Conservation (phyloP, 2,888 invertebrate genomes). For the Labia minor region DNA sequence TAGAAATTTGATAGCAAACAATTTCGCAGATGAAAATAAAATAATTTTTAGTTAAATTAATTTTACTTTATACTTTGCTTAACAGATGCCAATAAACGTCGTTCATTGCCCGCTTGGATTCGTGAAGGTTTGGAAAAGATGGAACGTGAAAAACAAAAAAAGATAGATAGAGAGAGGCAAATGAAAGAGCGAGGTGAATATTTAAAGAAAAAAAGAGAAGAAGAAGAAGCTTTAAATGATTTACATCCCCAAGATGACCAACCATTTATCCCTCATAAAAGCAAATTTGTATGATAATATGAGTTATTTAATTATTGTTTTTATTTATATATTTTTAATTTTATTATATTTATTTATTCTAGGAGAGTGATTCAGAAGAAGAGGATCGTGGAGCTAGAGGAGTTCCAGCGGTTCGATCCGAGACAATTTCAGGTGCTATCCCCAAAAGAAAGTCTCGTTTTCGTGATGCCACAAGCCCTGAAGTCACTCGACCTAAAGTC, state of each 20-base stretch:
- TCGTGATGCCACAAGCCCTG: slow-evolving; percentile 34
- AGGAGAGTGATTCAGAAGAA: slow-evolving; percentile 40
- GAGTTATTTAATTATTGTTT: slow-evolving; percentile 7
- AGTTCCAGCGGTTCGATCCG: slow-evolving; percentile 13
- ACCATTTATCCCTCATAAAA: slow-evolving; percentile 39
- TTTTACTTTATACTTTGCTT: too few relatives aligned
- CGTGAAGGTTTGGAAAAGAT: slow-evolving; percentile 94
- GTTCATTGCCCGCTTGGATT: slow-evolving; percentile 95
- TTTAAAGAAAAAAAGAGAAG: slow-evolving; percentile 42
- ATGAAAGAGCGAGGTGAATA: slow-evolving; percentile 50
- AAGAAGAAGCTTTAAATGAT: slow-evolving; percentile 38
- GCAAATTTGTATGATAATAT: slow-evolving; percentile 46
- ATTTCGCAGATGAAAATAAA: too few relatives aligned
- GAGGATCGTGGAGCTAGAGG: slow-evolving; percentile 19
- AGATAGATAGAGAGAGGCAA: slow-evolving; percentile 66
- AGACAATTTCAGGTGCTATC: slow-evolving; percentile 17
- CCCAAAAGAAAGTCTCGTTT: slow-evolving; percentile 35
- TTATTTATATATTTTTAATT: not conserved
- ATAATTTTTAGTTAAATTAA: too few relatives aligned
- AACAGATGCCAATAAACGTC: slow-evolving; percentile 72
- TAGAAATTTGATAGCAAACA: too few relatives aligned
- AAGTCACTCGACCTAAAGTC: slow-evolving; percentile 28
- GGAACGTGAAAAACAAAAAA: slow-evolving; percentile 85
- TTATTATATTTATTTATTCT: slow-evolving; percentile 16
- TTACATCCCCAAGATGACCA: slow-evolving; percentile 25